Evolutionary conservation across 2,888 invertebrate species (phyloP), one percentile per base, ranked within the genome.

Genomic region (Pristionchus entomophagus): DNA sequence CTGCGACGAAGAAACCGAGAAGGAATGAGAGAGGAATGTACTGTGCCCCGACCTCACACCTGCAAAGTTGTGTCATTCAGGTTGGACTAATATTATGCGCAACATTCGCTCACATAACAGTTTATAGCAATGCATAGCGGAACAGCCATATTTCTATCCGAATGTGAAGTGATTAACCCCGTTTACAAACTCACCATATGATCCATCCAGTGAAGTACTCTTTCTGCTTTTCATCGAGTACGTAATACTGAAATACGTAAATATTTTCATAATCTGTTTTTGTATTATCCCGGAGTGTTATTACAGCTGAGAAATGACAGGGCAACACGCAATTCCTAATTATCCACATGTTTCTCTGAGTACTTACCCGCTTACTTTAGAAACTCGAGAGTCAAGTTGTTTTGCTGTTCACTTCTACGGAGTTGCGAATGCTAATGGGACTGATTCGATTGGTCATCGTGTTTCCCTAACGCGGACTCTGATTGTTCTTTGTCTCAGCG

Each of bases 181-280:
- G n/a, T n/a, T n/a, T n/a, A n/a, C n/a, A n/a, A n/a, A 69, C 35
- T 35, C 26, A 73, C 93, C 93, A 93, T 78, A 89, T 91, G 84
- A 93, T 93, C 93, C 93, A 93, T 38, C 93, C 93, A 22, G 93
- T 92, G 87, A 93, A 93, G 88, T 93, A 93, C 87, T 92, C 93
- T 87, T 93, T 93, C 84, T 92, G 91, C 82, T 91, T 89, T 81
- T 93, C 93, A 87, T 93, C 93, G 65, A 93, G 86, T 17, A 92
- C 45, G 80, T 92, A 93, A 90, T 92, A 93, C 92, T 93, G 86
- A 84, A 93, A 89, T 62, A n/a, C n/a, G n/a, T n/a, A n/a, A n/a
- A n/a, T n/a, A n/a, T n/a, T n/a, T n/a, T n/a, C n/a, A n/a, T n/a
- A n/a, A n/a, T n/a, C n/a, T n/a, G n/a, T n/a, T n/a, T n/a, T n/a